These are phyloP conservation scores for Cecropterus lyciades DNA, from an alignment of 1,140 invertebrate species.

Conservation along the genomic window DNA sequence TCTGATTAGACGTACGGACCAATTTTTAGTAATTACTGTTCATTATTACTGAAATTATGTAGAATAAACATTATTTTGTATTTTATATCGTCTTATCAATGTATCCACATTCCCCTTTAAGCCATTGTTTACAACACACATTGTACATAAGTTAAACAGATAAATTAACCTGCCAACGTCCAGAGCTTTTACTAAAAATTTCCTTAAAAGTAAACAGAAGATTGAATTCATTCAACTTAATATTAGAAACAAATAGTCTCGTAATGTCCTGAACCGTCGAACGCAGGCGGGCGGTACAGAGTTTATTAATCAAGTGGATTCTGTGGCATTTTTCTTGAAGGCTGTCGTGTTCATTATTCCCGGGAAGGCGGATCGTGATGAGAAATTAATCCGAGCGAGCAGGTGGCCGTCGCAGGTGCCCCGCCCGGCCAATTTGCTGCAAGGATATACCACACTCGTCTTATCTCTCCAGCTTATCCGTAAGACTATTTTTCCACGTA, in stretches of 20 bases:
- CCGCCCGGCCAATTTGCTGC: slow-evolving; percentile 58
- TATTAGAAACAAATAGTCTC: slow-evolving; percentile 21
- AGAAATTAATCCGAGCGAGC: slow-evolving; percentile 77
- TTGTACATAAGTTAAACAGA: too few relatives aligned
- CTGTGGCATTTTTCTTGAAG: slow-evolving; percentile 73
- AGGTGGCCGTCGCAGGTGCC: slow-evolving; percentile 69
- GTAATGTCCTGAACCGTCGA: slow-evolving; percentile 25
- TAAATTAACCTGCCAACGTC: too few relatives aligned
- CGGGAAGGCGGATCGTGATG: slow-evolving; percentile 65
- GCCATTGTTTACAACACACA: too few relatives aligned
- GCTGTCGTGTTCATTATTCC: slow-evolving; percentile 73
- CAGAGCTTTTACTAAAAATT: too few relatives aligned
- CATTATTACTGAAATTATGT: slow-evolving; percentile 23
- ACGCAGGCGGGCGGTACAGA: slow-evolving; percentile 42
- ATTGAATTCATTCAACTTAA: slow-evolving; percentile 10
- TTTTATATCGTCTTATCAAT: too few relatives aligned
- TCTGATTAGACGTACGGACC: slow-evolving; percentile 31
- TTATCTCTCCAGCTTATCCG: slow-evolving; percentile 47
- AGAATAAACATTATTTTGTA: slow-evolving; percentile 24
- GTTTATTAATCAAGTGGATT: slow-evolving; percentile 74
- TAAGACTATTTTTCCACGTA: slow-evolving; percentile 48
- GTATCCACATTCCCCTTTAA: too few relatives aligned
- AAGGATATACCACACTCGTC: slow-evolving; percentile 50
- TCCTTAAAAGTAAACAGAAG: background rate
- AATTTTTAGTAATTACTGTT: slow-evolving; percentile 21